These are phyloP conservation scores for Tetramorium simillimum DNA, from an alignment of 1,140 invertebrate species.

Conservation along the genomic window DNA sequence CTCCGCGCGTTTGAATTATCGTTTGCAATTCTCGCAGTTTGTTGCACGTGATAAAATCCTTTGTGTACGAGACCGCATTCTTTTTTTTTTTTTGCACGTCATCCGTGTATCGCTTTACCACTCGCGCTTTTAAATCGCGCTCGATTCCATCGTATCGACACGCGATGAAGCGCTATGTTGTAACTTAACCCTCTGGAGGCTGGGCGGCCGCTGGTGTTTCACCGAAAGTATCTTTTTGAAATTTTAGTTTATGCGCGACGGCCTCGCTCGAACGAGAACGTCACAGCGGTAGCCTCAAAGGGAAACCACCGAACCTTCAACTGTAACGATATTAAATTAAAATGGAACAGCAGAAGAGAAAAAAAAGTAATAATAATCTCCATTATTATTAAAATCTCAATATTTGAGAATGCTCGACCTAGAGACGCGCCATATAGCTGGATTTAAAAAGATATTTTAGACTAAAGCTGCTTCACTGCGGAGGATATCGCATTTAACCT, in stretches of 20 bases:
- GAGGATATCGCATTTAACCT: not conserved
- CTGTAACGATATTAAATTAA: conserved; percentile 30
- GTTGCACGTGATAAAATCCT: conserved; percentile 49
- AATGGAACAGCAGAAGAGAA: not conserved
- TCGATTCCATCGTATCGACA: conserved; percentile 26
- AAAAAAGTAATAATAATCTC: conserved; percentile 12
- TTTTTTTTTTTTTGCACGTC: not conserved
- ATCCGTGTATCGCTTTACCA: conserved; percentile 40
- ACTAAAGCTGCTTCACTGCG: not conserved
- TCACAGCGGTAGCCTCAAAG: conserved; percentile 4
- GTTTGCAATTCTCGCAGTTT: conserved; percentile 22
- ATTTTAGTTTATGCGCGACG: conserved; percentile 1
- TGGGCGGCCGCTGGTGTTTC: not conserved
- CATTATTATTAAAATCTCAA: not conserved
- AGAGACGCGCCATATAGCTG: not conserved
- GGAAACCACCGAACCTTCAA: conserved; percentile 9
- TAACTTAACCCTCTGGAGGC: conserved; percentile 24
- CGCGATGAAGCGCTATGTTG: conserved; percentile 24
- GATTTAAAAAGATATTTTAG: not conserved
- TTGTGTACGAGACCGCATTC: conserved; percentile 28
- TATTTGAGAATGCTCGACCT: not conserved
- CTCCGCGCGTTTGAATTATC: conserved; percentile 4
- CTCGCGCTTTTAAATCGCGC: conserved; percentile 49
- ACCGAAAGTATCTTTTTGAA: conserved; percentile 32
- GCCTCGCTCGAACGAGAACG: not conserved